Conservation (phyloP, 92 coral and sea anemone genomes). For the Virgularia gustaviana region DNA sequence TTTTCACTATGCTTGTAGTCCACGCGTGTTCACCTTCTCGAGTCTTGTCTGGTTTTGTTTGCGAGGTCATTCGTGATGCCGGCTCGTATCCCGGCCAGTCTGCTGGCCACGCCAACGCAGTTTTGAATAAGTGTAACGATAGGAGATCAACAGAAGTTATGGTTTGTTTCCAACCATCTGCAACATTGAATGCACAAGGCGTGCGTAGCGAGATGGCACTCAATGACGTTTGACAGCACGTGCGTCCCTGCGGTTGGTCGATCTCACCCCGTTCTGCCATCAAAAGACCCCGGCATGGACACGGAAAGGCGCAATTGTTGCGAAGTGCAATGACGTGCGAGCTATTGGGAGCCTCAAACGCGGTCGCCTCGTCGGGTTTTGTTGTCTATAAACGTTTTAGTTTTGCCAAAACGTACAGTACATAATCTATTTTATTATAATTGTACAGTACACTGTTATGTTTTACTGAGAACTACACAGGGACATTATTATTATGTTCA, state of each 20-base stretch:
- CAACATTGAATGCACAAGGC: background rate
- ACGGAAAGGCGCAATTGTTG: background rate
- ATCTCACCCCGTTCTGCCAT: background rate
- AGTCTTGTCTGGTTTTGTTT: too few relatives aligned
- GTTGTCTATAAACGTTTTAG: background rate
- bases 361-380: slow-evolving; percentile 1
- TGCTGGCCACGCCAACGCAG: too few relatives aligned
- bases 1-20: too few relatives aligned
- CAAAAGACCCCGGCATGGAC: background rate
- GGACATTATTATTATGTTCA: too few relatives aligned
- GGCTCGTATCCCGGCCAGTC: too few relatives aligned
- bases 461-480: too few relatives aligned
- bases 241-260: slow-evolving; percentile 3
- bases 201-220: background rate
- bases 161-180: background rate
- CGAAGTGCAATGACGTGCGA: background rate
- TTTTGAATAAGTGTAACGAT: background rate
- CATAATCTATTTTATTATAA: too few relatives aligned
- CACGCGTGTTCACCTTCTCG: too few relatives aligned
- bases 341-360: slow-evolving; percentile 1
- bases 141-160: background rate
- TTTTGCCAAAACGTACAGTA: background rate
- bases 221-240: background rate
- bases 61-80: too few relatives aligned
- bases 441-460: too few relatives aligned